A percentile compares a stretch with the other conserved stretches of the same genome.
phyloP scores from a whole-genome alignment of 1,140 invertebrate genomes.

The Tetramorium alpestre region DNA sequence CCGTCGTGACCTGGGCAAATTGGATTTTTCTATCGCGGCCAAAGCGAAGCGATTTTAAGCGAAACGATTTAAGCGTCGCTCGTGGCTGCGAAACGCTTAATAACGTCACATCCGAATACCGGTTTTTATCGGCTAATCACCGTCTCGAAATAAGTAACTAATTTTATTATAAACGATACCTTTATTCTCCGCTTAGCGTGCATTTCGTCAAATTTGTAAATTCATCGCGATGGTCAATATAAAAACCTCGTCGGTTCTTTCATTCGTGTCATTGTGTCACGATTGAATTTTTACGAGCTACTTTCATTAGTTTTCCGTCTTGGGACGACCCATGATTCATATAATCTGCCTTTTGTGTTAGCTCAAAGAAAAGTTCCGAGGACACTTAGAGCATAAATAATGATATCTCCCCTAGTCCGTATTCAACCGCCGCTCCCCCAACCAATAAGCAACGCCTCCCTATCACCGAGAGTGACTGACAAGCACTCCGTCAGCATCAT shows the following conservation, averaged over 20 bases:
- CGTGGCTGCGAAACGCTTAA: not conserved
- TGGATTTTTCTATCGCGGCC: conserved; percentile 54
- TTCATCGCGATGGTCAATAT: not conserved
- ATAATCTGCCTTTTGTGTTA: conserved; percentile 50
- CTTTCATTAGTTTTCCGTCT: conserved; percentile 72
- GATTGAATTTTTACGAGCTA: conserved; percentile 36
- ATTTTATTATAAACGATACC: not conserved
- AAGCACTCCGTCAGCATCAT: conserved; percentile 79
- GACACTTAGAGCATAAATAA: conserved; percentile 77
- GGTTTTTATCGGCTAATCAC: not conserved
- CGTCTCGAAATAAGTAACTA: not conserved
- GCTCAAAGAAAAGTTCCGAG: conserved; percentile 62
- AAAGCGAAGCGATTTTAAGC: conserved; percentile 32
- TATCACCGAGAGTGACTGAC: conserved; percentile 78
- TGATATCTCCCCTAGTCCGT: conserved; percentile 73
- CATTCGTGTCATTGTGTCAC: too few species aligned
- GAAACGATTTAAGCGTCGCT: conserved; percentile 32
- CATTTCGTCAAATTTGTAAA: not conserved
- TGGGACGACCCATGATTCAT: conserved; percentile 47
- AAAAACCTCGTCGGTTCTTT: not conserved
- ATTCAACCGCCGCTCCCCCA: conserved; percentile 76
- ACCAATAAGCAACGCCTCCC: conserved; percentile 65
- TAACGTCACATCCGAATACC: not conserved
- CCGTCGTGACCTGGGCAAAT: conserved; percentile 58
- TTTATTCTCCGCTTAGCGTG: not conserved